Base-by-base conservation (phyloP, 2,888 invertebrate genomes). In the Crocallis elinguaria region DNA sequence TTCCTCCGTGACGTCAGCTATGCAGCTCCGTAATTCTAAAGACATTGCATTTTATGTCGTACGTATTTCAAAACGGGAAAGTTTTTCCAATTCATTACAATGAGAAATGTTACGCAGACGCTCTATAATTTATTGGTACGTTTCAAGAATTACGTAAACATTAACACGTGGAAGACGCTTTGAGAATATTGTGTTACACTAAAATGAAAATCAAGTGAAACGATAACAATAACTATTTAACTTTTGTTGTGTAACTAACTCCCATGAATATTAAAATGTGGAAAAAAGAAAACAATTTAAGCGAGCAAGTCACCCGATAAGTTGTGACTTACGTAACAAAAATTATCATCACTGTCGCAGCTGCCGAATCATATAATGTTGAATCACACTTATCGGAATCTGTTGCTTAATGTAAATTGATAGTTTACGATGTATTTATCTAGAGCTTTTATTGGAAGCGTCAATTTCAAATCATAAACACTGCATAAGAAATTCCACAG, bases 1-100 rank as follows among this genome's bases (percentile, higher is more conserved):
- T 80, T 79, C 76, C 69, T 72, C 67, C 63, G 73, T 79, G 73
- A 80, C 75, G 75, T 78, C 73, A 77, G 71, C 71, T 71, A 68
- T 73, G 80, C 73, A 77, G 71, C 71, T 71, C 69, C 74, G 80
- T 79, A 78, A 76, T 75, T 75, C 75, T 64, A 71, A 68, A 74
- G 64, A 67, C 63, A 70, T 56, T 60, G 46, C 62, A 64, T 64
- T 72, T 72, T 66, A 66, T 66, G 54, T 55, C 51, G 55, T 49
- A 56, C 62, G 55, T 66, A 57, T 62, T 59, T 69, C 51, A 61
- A 42, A 51, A 46, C 43, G 63, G 54, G 41, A 56, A 57, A 64
- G 50, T 60, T 44, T 38, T 35, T 19, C 43, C 38, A 33, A 49
- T 49, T 46, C 38, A 45, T 51, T 57, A 57, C 44, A 33, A 38